Percentiles rank a stretch among this genome's conserved stretches.
Conservation (phyloP, 2,797 vertebrate species). For the Buphagus erythrorhynchus region DNA sequence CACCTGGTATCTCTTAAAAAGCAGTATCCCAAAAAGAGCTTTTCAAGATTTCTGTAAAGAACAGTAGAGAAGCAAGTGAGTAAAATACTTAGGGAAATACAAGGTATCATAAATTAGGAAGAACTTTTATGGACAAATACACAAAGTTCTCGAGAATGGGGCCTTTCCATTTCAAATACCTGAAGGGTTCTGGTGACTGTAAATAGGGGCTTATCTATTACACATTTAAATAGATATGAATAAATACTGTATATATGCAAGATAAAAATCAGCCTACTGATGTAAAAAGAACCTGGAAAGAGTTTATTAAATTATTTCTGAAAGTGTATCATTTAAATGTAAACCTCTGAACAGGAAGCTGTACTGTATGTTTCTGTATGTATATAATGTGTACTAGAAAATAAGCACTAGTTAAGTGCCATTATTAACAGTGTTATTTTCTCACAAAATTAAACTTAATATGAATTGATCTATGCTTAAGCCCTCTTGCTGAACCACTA, state of each 20-base stretch:
- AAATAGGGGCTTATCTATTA: slow-evolving; percentile 50
- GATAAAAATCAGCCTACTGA: slow-evolving; percentile 65
- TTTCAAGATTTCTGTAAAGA: neutral
- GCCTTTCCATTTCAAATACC: slow-evolving; percentile 31
- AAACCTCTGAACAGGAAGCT: slow-evolving; percentile 58
- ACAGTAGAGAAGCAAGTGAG: neutral
- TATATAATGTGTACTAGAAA: slow-evolving; percentile 78
- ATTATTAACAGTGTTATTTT: slow-evolving; percentile 80
- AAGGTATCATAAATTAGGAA: neutral
- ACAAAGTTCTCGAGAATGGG: neutral
- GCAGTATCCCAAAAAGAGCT: neutral
- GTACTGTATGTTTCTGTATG: slow-evolving; percentile 65
- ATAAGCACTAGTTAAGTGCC: slow-evolving; percentile 69
- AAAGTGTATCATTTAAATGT: slow-evolving; percentile 61
- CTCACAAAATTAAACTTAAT: slow-evolving; percentile 79
- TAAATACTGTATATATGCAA: slow-evolving; percentile 61
- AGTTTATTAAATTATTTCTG: slow-evolving; percentile 78
- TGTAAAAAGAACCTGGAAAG: slow-evolving; percentile 59
- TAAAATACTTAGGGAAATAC: neutral
- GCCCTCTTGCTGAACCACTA: slow-evolving; percentile 56
- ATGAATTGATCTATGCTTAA: slow-evolving; percentile 71
- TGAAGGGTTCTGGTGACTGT: slow-evolving; percentile 43
- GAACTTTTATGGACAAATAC: neutral
- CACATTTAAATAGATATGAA: slow-evolving; percentile 12
- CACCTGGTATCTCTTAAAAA: neutral